A percentile compares a stretch with the other conserved stretches of the same genome.
phyloP scores from a whole-genome alignment of 2,797 vertebrate genomes.

The Atherinosoma microstoma region DNA sequence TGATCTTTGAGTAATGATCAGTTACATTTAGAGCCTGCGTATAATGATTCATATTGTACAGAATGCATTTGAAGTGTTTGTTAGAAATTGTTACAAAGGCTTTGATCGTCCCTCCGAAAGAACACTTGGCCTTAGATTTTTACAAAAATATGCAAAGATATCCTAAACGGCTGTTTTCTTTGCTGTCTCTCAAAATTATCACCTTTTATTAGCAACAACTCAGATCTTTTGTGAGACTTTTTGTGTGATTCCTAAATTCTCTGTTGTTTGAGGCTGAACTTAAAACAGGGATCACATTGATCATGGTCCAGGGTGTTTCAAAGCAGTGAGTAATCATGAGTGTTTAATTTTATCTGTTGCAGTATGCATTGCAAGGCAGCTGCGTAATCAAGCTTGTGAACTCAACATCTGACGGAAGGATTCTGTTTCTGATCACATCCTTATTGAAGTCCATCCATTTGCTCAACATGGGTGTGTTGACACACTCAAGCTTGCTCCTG shows the following conservation, averaged over 20 bases:
- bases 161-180: constrained; percentile 69
- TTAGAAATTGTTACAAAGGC: constrained; percentile 64
- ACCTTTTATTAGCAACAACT: constrained; percentile 75
- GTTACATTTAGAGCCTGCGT: constrained; percentile 42
- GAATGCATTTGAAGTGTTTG: constrained; percentile 71
- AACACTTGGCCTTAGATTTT: constrained; percentile 67
- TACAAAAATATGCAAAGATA: constrained; percentile 50
- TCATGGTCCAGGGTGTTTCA: constrained; percentile 82
- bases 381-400: constrained; percentile 85
- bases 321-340: constrained; percentile 78
- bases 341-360: constrained; percentile 85
- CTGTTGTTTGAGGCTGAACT: constrained; percentile 76
- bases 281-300: constrained; percentile 78
- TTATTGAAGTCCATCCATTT: constrained; percentile 79
- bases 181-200: constrained; percentile 69
- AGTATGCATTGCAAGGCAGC: constrained; percentile 78
- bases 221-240: constrained; percentile 64
- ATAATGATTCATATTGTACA: constrained; percentile 68
- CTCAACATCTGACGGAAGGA: constrained; percentile 82
- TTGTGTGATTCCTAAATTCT: constrained; percentile 72
- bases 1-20: constrained; percentile 63
- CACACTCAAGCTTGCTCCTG: constrained; percentile 43
- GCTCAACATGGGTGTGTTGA: constrained; percentile 63
- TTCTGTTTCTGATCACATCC: constrained; percentile 81
- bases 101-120: constrained; percentile 75